phyloP scores from a whole-genome alignment of 2,888 invertebrate species.

The Steinernema hermaphroditum region DNA sequence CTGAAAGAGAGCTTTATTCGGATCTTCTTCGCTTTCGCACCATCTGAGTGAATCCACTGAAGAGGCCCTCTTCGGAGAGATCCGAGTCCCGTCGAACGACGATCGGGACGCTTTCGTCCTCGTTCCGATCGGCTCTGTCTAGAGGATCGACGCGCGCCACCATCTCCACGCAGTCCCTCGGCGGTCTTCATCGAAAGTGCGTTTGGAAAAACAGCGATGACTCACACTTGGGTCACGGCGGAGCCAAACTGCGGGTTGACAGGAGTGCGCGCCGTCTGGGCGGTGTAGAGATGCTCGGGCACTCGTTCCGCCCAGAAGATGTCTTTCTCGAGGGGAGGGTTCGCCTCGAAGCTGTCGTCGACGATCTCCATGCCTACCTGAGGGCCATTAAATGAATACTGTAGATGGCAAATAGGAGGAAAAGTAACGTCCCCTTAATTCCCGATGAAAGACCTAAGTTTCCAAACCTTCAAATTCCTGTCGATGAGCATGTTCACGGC shows the following conservation, averaged over 20 bases:
- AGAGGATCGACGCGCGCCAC: not conserved
- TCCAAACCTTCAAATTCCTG: slow-evolving; percentile 16
- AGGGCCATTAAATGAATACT: too few species aligned
- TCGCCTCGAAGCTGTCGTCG: slow-evolving; percentile 48
- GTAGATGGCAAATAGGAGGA: too few species aligned
- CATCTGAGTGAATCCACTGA: not conserved
- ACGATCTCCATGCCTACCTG: slow-evolving; percentile 49
- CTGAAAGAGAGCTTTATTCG: not conserved
- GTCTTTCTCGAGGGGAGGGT: slow-evolving; percentile 48
- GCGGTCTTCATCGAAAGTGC: too few species aligned
- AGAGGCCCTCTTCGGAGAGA: not conserved
- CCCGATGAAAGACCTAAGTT: too few species aligned
- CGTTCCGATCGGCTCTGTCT: too few species aligned
- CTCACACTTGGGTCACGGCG: not conserved
- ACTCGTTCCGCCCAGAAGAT: slow-evolving; percentile 42
- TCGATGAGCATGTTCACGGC: slow-evolving; percentile 14
- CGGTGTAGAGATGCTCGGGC: slow-evolving; percentile 42
- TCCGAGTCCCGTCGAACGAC: not conserved
- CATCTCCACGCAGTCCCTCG: not conserved
- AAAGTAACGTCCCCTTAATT: not conserved
- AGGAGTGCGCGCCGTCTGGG: slow-evolving; percentile 47
- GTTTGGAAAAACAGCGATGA: not conserved
- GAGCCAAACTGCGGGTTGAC: slow-evolving; percentile 52
- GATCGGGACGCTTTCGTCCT: not conserved
- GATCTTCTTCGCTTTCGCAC: not conserved